phyloP scores from a whole-genome alignment of 2,797 vertebrate species.

The Pseudomugil tenellus region DNA sequence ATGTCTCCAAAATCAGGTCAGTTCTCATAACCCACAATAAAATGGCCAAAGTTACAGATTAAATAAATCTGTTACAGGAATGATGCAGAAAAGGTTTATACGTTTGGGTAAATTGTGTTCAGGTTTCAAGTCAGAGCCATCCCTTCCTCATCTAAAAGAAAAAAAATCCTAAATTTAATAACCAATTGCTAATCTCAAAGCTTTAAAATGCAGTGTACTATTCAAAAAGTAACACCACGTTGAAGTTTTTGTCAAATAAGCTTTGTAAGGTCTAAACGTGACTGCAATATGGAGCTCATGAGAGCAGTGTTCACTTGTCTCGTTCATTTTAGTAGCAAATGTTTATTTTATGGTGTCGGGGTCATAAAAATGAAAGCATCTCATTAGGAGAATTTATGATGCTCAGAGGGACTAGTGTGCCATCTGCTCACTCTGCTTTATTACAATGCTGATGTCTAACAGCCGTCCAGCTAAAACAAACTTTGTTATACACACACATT shows the following conservation, averaged over 20 bases:
- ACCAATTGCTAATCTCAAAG: background rate
- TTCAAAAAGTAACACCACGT: too few species aligned
- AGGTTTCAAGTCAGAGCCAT: background rate
- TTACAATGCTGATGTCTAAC: slow-evolving; percentile 33
- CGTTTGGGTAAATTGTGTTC: background rate
- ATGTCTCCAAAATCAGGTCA: background rate
- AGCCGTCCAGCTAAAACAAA: slow-evolving; percentile 16
- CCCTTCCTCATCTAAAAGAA: background rate
- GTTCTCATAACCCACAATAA: background rate
- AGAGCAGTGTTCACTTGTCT: slow-evolving; percentile 6
- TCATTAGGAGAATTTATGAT: slow-evolving; percentile 42
- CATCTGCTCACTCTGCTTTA: slow-evolving; percentile 44
- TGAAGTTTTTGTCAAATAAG: too few species aligned
- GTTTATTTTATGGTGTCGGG: slow-evolving; percentile 18
- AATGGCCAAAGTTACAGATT: background rate
- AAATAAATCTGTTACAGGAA: too few species aligned
- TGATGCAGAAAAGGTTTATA: background rate
- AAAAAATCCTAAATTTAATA: background rate
- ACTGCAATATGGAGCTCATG: background rate
- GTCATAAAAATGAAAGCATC: slow-evolving; percentile 29
- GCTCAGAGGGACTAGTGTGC: slow-evolving; percentile 18
- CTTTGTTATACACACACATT: background rate
- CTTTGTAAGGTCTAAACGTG: background rate
- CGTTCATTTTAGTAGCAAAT: slow-evolving; percentile 17
- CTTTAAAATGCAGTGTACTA: background rate